These are phyloP conservation scores for Lytechinus pictus DNA, from an alignment of 35 echinoderm and acorn worm genomes.

Conservation along the genomic window DNA sequence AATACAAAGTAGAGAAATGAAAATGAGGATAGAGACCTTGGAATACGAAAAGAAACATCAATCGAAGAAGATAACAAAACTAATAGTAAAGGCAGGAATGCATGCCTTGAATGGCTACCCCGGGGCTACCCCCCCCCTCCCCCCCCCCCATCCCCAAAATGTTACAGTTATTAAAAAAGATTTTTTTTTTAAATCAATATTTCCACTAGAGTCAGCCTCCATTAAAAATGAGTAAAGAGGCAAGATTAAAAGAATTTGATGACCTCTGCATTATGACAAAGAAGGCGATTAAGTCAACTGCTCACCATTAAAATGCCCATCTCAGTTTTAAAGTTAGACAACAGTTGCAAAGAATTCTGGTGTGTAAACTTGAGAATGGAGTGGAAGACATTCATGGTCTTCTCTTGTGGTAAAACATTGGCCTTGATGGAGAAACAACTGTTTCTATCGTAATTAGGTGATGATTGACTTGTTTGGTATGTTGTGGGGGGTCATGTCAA, in stretches of 20 bases:
- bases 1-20: no score
- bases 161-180: neutral
- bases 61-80: neutral
- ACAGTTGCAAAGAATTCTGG: neutral
- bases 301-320: neutral
- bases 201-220: neutral
- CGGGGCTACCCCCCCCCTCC: no score
- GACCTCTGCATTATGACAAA: neutral
- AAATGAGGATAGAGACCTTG: neutral
- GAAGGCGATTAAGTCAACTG: neutral
- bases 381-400: neutral
- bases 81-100: neutral
- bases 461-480: constrained; percentile 3
- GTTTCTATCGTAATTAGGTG: neutral
- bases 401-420: neutral
- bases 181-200: neutral
- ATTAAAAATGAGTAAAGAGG: neutral
- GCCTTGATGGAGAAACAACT: neutral
- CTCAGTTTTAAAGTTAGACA: neutral
- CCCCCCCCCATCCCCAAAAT: neutral
- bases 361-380: neutral
- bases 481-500: constrained; percentile 8
- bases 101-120: neutral
- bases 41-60: neutral
- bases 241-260: neutral